Evolutionary conservation across 2,888 invertebrate genomes (phyloP).

Genomic region (Sicus ferrugineus): DNA sequence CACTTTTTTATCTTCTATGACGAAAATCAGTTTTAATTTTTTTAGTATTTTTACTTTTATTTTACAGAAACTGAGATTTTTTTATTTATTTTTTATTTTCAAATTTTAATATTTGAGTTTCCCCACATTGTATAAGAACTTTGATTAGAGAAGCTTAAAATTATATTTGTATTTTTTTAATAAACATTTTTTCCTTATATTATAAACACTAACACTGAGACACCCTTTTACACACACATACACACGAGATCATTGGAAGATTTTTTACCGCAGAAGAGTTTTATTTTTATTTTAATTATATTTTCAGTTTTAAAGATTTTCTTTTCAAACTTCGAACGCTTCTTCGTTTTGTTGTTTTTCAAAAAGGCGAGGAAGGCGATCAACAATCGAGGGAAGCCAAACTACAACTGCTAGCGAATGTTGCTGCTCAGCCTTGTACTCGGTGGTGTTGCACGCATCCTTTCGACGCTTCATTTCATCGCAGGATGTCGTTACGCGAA

Average conservation of each 20-base stretch:
- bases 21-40: no score
- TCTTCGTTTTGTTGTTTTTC: not conserved
- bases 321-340: constrained; percentile 2
- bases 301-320: constrained; percentile 15
- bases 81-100: not conserved
- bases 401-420: constrained; percentile 38
- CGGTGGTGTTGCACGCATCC: constrained; percentile 36
- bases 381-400: constrained; percentile 40
- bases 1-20: no score
- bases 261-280: not conserved
- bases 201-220: not conserved
- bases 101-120: no score
- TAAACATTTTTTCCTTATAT: not conserved
- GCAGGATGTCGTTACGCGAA: constrained; percentile 2
- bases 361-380: constrained; percentile 30
- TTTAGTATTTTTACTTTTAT: no score
- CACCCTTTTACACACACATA: constrained; percentile 8
- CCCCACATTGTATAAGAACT: no score
- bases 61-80: no score
- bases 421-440: constrained; percentile 13
- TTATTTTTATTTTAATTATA: constrained; percentile 8
- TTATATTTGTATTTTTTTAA: no score
- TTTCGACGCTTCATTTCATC: constrained; percentile 19
- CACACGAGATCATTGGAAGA: not conserved
- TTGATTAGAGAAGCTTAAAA: no score